Base-by-base conservation (phyloP, 2,113 vertebrate species). In the Eudyptes chrysolophus region DNA sequence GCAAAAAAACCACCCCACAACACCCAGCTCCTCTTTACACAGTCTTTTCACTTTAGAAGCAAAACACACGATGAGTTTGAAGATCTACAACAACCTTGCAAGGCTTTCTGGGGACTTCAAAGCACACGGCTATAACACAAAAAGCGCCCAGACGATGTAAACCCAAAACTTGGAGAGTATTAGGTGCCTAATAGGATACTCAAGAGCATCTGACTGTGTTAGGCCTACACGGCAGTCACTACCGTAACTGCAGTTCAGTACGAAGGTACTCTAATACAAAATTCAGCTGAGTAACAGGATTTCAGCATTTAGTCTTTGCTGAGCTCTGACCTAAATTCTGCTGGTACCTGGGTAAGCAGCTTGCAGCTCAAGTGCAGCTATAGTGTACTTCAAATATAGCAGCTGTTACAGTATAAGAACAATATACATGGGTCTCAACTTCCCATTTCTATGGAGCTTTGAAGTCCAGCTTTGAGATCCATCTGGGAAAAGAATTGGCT, bases 401-500 rank as follows among this genome's bases (percentile, higher is more conserved):
- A 96, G 62, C 71, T 60, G 32, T 46, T 76, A 40, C 16, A 40
- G 19, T 22, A 29, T 20, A 89, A 74, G 80, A 89, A 80, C 22
- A 72, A 61, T 20, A 80, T 3, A 54, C 48, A 51, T 38, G 10
- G 25, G 26, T 64, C 58, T 86, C 62, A 71, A 65, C 34, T 64
- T 74, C 24, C 62, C 57, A 7, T 49, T 60, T 62, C 64, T 49
- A 5, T 17, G 27, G 32, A 80, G 55, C 46, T 81, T 87, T 81
- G 64, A 94, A 90, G 66, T 38, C 29, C 68, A 78, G 11, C 11
- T 89, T 92, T 65, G 29, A 79, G 75, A 74, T 48, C 34, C 84
- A 70, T 16, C 30, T 52, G n/a, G 94, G 92, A 90, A 96, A 94
- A 95, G 54, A 97, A 94, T 6, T 89, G 80, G 69, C 68, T 96